A percentile compares a stretch with the other conserved stretches of the same genome.
Evolutionary conservation across 2,888 invertebrate species (phyloP).

Genomic region (Drosophila maculinotata): DNA sequence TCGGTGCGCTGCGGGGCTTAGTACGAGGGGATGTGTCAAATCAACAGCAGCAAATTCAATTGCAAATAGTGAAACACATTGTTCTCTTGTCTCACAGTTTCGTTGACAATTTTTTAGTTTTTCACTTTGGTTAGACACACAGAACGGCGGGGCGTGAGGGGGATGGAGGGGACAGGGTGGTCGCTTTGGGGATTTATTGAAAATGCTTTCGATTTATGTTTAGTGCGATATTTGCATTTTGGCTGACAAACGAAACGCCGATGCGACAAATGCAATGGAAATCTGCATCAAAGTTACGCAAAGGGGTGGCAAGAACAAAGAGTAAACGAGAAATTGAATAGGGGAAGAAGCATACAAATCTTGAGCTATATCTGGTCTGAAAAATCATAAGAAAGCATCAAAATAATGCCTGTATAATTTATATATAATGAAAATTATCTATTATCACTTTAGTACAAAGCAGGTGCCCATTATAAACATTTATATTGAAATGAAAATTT

Average conservation of each 20-base stretch:
- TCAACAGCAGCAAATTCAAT: slow-evolving; percentile 70
- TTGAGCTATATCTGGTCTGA: background rate
- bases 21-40: slow-evolving; percentile 36
- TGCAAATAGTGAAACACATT: slow-evolving; percentile 71
- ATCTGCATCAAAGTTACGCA: slow-evolving; percentile 31
- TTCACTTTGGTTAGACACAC: slow-evolving; percentile 25
- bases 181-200: slow-evolving; percentile 67
- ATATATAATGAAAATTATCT: no score
- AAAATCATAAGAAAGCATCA: no score
- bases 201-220: slow-evolving; percentile 78
- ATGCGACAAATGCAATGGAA: slow-evolving; percentile 58
- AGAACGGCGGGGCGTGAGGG: background rate
- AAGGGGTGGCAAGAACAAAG: background rate
- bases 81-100: slow-evolving; percentile 63
- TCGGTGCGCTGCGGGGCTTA: background rate
- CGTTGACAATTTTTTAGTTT: slow-evolving; percentile 65
- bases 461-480: no score
- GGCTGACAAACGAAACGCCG: slow-evolving; percentile 57
- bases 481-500: no score
- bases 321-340: background rate
- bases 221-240: slow-evolving; percentile 74
- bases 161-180: background rate
- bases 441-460: no score
- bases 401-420: no score
- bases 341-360: background rate